Conservation (phyloP, 2,797 vertebrate species). For the Aselliscus stoliczkanus region DNA sequence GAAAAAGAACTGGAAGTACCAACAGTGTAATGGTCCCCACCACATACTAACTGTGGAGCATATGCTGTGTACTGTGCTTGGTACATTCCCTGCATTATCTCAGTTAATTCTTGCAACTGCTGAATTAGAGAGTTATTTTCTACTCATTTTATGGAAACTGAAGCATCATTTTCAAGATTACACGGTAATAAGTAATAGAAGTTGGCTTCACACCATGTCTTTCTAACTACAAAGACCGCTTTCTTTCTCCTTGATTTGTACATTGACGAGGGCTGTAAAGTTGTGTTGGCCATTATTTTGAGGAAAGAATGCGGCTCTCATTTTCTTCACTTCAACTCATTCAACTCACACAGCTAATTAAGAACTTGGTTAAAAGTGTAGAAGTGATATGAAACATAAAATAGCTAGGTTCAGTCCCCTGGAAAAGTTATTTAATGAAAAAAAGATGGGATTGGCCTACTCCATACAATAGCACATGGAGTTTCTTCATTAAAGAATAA, state of each 20-base stretch:
- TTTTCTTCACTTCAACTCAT: not conserved
- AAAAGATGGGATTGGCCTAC: not conserved
- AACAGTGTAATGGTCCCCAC: not conserved
- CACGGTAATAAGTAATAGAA: not conserved
- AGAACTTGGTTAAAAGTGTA: constrained; percentile 17
- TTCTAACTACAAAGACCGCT: not conserved
- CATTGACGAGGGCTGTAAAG: not conserved
- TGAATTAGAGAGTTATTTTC: not conserved
- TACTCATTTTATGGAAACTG: not conserved
- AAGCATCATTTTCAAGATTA: not conserved
- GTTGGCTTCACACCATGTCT: not conserved
- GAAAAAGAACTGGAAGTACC: not conserved
- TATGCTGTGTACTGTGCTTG: too few relatives aligned
- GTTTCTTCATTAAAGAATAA: constrained; percentile 18
- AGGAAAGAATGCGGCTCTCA: not conserved
- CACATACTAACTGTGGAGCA: rapidly evolving
- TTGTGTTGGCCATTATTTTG: not conserved
- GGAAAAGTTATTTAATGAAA: not conserved
- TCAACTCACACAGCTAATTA: not conserved
- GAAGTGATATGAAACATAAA: not conserved
- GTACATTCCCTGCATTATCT: not conserved
- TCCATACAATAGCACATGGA: not conserved
- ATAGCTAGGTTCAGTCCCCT: not conserved
- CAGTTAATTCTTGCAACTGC: not conserved
- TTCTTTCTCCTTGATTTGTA: not conserved